A percentile compares a stretch with the other conserved stretches of the same genome.
phyloP scores from a whole-genome alignment of 2,797 vertebrate species.

The Chaetophractus vellerosus region DNA sequence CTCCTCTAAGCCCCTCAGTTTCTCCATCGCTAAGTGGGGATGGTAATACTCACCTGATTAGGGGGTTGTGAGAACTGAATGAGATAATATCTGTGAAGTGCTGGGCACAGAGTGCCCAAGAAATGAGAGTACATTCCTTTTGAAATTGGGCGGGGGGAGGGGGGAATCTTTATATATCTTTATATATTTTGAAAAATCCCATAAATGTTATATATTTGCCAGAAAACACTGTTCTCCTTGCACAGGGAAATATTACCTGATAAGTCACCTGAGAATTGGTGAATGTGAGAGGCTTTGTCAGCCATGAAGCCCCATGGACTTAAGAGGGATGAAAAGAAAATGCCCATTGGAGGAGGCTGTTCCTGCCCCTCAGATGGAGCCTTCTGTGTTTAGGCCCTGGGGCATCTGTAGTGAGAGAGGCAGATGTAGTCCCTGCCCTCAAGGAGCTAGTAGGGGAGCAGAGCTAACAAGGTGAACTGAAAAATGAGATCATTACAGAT shows the following conservation, averaged over 20 bases:
- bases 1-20: neutral
- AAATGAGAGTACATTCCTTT: neutral
- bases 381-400: neutral
- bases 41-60: neutral
- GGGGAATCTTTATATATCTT: too few relatives aligned
- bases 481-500: neutral
- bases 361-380: neutral
- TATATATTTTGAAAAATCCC: neutral
- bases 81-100: neutral
- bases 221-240: neutral
- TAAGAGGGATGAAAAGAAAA: neutral
- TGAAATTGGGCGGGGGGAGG: neutral
- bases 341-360: neutral
- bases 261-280: neutral
- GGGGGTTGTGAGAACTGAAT: neutral
- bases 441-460: neutral
- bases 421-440: neutral
- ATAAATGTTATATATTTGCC: neutral
- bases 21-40: neutral
- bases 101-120: neutral
- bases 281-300: neutral
- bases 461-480: neutral
- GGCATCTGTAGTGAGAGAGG: neutral
- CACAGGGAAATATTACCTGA: neutral
- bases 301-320: neutral